These are phyloP conservation scores for Altica lythri DNA, from an alignment of 2,888 invertebrate genomes.

Conservation along the genomic window DNA sequence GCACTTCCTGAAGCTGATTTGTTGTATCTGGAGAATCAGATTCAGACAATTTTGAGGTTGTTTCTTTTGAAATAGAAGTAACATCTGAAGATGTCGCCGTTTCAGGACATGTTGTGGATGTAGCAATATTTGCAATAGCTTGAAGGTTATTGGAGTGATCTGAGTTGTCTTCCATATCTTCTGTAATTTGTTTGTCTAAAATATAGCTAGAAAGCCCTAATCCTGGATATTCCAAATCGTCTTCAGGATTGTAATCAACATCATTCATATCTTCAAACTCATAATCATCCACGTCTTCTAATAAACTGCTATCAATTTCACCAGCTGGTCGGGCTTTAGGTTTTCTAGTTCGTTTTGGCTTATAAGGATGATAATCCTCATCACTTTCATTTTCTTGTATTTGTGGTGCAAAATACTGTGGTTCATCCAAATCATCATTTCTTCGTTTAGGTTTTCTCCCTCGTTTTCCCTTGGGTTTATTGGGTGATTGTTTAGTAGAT, in stretches of 20 bases:
- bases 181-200: constrained; percentile 20
- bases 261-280: constrained; percentile 33
- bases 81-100: background rate
- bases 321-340: constrained; percentile 31
- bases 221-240: constrained; percentile 26
- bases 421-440: constrained; percentile 27
- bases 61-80: background rate
- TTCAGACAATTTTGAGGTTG: background rate
- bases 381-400: constrained; percentile 34
- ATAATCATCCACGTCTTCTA: constrained; percentile 33
- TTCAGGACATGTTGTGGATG: background rate
- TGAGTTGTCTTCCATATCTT: background rate
- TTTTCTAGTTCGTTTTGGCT: constrained; percentile 32
- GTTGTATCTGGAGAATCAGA: constrained; percentile 4
- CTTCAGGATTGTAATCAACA: constrained; percentile 32
- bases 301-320: constrained; percentile 34
- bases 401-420: constrained; percentile 33
- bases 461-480: constrained; percentile 28
- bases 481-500: constrained; percentile 3
- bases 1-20: background rate
- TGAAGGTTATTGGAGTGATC: background rate
- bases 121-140: background rate
- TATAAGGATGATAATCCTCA: constrained; percentile 33
- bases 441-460: constrained; percentile 32
- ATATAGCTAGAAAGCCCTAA: constrained; percentile 25